These are phyloP conservation scores for Nipponacmea schrenckii DNA, from an alignment of 2,888 invertebrate species.

Conservation along the genomic window DNA sequence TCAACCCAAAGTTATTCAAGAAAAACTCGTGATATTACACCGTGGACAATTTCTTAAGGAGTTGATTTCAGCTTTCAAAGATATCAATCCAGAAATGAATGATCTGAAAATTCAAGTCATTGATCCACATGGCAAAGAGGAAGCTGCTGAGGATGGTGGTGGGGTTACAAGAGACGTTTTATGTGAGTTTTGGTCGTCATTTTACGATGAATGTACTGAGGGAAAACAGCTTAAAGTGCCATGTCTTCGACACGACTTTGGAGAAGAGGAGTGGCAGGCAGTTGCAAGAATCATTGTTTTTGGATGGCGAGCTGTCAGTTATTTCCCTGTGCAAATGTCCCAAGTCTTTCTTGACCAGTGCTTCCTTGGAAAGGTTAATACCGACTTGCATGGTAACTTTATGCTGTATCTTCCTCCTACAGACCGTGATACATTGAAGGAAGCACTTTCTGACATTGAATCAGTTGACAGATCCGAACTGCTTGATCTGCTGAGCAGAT, in stretches of 20 bases:
- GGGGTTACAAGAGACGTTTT: neutral
- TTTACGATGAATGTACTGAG: constrained; percentile 9
- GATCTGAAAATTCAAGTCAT: neutral
- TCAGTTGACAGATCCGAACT: no score
- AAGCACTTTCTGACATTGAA: no score
- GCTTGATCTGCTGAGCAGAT: no score
- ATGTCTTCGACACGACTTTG: constrained; percentile 13
- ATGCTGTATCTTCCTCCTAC: no score
- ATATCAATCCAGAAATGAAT: neutral
- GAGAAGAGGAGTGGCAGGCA: constrained; percentile 9
- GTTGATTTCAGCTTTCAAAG: neutral
- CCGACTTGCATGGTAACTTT: no score
- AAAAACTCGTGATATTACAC: no score
- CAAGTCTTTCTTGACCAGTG: neutral
- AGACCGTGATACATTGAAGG: no score
- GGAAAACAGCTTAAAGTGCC: constrained; percentile 15
- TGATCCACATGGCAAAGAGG: neutral
- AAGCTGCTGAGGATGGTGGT: neutral
- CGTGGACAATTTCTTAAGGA: no score
- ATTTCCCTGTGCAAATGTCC: no score
- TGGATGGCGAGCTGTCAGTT: neutral
- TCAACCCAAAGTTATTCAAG: no score
- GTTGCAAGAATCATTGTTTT: constrained; percentile 1
- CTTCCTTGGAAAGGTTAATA: neutral
- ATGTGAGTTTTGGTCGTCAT: constrained; percentile 13